Conservation (phyloP, 2,113 vertebrate species). For the Hippocampus guttulatus region DNA sequence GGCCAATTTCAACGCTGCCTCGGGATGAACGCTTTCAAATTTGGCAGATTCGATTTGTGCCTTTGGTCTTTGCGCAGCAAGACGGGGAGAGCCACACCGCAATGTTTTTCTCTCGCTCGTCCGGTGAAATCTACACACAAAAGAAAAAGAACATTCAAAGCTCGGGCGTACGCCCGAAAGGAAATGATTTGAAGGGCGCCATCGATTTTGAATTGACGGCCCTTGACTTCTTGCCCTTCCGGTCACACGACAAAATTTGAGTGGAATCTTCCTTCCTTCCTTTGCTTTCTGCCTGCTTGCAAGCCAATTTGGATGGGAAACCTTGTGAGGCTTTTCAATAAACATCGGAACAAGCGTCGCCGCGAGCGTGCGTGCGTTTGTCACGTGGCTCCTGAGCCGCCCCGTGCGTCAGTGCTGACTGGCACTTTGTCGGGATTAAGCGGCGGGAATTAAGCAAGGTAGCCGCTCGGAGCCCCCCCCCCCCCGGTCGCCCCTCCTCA, state of each 20-base stretch:
- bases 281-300: background rate
- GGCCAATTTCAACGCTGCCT: too few relatives aligned
- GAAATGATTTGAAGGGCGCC: too few relatives aligned
- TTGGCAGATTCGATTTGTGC: background rate
- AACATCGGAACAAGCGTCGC: background rate
- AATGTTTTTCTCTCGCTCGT: too few relatives aligned
- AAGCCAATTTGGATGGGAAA: background rate
- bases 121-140: too few relatives aligned
- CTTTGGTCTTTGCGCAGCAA: background rate
- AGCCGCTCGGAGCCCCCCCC: background rate
- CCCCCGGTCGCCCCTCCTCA: too few relatives aligned
- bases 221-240: background rate
- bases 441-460: slow-evolving; percentile 23
- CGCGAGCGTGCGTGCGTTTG: background rate
- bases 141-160: too few relatives aligned
- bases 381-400: too few relatives aligned
- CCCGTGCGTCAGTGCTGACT: slow-evolving; percentile 47
- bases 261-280: background rate
- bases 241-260: too few relatives aligned
- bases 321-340: background rate
- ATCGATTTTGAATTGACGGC: too few relatives aligned
- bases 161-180: too few relatives aligned
- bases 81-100: too few relatives aligned
- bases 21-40: too few relatives aligned
- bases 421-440: slow-evolving; percentile 54